Evolutionary conservation across 2,797 vertebrate species (phyloP).

Genomic region (Orestias chungarensis): DNA sequence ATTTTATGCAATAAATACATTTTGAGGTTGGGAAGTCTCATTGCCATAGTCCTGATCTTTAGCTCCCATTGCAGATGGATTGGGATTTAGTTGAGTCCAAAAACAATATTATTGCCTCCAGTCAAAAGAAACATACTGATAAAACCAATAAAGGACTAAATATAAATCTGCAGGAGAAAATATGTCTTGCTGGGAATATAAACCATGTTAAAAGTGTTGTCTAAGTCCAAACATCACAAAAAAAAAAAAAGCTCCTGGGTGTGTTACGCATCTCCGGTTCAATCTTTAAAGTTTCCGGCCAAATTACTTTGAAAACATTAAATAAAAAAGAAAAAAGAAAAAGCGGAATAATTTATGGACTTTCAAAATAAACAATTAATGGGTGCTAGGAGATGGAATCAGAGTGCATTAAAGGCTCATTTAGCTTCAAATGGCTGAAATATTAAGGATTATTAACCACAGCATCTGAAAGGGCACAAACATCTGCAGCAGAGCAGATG

Average conservation of each 20-base stretch:
- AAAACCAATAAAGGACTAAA: background rate
- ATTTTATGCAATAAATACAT: background rate
- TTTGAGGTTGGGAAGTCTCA: background rate
- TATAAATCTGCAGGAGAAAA: background rate
- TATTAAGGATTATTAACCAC: constrained; percentile 79
- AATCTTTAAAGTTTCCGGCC: constrained; percentile 62
- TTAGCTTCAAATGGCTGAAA: constrained; percentile 78
- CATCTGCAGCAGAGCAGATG: constrained; percentile 64
- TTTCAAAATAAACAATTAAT: constrained; percentile 79
- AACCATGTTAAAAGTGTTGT: background rate
- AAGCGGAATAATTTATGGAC: constrained; percentile 64
- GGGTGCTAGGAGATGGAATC: constrained; percentile 73
- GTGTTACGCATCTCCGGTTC: constrained; percentile 53
- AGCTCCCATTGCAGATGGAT: background rate
- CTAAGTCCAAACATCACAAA: too few species aligned
- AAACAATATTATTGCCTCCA: background rate
- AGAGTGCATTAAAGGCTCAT: constrained; percentile 82
- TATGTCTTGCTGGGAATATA: background rate
- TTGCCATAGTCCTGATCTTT: background rate
- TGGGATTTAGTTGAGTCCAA: background rate
- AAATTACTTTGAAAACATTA: constrained; percentile 22
- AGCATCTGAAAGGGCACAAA: constrained; percentile 68
- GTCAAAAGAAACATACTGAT: background rate
- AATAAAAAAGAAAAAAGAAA: constrained; percentile 41
- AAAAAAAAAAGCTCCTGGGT: constrained; percentile 34